Base-by-base conservation (phyloP, 2,113 vertebrate genomes). In the Lophochroa leadbeateri region DNA sequence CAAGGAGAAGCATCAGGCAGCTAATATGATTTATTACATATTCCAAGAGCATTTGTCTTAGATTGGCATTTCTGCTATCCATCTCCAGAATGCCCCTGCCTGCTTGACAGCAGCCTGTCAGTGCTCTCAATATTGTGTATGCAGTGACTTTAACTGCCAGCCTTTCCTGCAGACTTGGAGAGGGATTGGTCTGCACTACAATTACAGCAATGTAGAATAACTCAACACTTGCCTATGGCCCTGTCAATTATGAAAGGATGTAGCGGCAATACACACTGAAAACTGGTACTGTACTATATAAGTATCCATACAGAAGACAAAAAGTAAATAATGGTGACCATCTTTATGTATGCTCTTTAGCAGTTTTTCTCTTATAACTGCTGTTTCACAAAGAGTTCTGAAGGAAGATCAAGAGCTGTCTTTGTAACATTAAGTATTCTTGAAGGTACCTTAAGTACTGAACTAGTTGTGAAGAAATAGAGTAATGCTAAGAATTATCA, bases 91-190 rank as follows among this genome's bases (percentile, higher is more conserved):
- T 74, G 68, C 9, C 81, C 74, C 88, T 82, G 69, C 64, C 74
- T 92, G 64, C 68, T 43, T 96, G 95, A 92, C 95, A 97, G 90
- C 91, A 96, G 90, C 90, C 92, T 97, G 96, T 94, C 95, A 94
- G 69, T 28, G 61, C 58, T 23, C 9, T 68, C 95, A 17, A 88
- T 91, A 97, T 77, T 91, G 60, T 97, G 33, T 39, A 4, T 63
- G 84, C 69, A 64, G 90, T 69, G 93, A 83, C 92, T 88, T 95
- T 75, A 69, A 35, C 78, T 97, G 95, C 88, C 94, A 97, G 37
- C 43, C 76, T 60, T 93, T 93, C 52, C 69, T 17, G 21, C 69
- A 64, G 37, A 52, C 71, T 50, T 37, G 63, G 47, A 64, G 82
- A 88, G 64, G 33, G 37, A 81, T 67, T 11, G 27, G 92, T 60